Evolutionary conservation across 2,797 vertebrate genomes (phyloP).

Genomic region (Mionectes olivaceus): DNA sequence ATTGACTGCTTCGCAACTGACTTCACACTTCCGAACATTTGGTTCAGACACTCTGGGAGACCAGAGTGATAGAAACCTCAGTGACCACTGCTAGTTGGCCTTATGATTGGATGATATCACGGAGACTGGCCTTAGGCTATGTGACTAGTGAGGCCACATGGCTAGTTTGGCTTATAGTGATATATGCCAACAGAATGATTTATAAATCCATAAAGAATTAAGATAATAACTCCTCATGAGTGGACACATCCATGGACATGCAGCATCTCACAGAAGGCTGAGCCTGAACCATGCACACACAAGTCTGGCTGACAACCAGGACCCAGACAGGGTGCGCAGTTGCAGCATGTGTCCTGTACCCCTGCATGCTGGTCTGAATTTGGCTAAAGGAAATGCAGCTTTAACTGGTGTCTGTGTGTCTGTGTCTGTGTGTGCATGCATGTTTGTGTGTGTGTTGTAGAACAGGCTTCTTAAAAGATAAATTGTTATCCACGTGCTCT

Average conservation of each 20-base stretch:
- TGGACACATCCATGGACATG: neutral
- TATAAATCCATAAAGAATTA: neutral
- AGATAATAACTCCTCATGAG: neutral
- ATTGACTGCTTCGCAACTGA: too few relatives aligned
- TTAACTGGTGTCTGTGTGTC: neutral
- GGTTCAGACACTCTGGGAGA: neutral
- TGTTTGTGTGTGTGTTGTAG: neutral
- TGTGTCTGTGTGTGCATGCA: too few relatives aligned
- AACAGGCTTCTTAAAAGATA: neutral
- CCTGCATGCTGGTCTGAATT: neutral
- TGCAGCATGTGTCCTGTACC: neutral
- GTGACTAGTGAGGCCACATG: neutral
- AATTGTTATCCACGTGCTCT: rapidly evolving
- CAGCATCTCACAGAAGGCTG: neutral
- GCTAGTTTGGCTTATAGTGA: neutral
- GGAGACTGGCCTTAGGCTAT: neutral
- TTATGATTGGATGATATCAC: neutral
- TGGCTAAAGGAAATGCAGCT: neutral
- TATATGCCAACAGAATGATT: neutral
- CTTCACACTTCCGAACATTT: neutral
- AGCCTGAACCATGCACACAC: rapidly evolving
- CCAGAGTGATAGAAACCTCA: neutral
- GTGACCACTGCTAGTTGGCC: neutral
- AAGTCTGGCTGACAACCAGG: neutral
- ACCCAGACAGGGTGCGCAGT: neutral